Percentiles rank a stretch among this genome's conserved stretches.
Conservation (phyloP, 2,113 vertebrate genomes). For the Tupaia chinensis region DNA sequence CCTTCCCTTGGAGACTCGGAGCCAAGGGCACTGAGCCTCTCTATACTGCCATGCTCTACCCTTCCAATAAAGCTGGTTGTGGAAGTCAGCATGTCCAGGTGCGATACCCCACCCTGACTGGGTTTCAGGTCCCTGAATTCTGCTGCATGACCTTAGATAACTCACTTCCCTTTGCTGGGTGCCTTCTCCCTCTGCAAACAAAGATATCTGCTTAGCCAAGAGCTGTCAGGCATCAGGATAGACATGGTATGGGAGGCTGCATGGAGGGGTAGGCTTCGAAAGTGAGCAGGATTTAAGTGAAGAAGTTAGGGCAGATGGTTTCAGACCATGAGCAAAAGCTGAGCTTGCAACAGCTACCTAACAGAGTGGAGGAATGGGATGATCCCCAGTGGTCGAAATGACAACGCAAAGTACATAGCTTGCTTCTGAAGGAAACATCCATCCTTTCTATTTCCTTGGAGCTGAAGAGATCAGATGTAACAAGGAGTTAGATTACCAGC, state of each 20-base stretch:
- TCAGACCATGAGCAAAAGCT: not conserved
- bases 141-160: not conserved
- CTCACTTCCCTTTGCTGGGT: not conserved
- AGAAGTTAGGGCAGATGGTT: not conserved
- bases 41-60: accelerated
- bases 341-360: not conserved
- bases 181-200: not conserved
- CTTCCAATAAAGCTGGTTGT: not conserved
- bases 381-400: not conserved
- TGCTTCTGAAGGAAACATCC: not conserved
- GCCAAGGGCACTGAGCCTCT: too few species aligned
- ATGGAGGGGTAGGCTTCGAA: not conserved
- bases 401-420: not conserved
- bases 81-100: not conserved
- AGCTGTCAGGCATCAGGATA: not conserved
- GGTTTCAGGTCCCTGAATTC: not conserved
- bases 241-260: not conserved
- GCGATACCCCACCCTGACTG: not conserved
- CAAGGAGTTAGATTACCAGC: not conserved
- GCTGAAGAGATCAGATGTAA: not conserved
- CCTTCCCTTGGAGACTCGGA: not conserved
- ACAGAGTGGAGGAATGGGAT: not conserved
- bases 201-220: not conserved
- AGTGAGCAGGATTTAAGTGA: not conserved
- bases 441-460: not conserved